These are phyloP conservation scores for Elegia similella DNA, from an alignment of 2,888 invertebrate genomes.

Conservation along the genomic window DNA sequence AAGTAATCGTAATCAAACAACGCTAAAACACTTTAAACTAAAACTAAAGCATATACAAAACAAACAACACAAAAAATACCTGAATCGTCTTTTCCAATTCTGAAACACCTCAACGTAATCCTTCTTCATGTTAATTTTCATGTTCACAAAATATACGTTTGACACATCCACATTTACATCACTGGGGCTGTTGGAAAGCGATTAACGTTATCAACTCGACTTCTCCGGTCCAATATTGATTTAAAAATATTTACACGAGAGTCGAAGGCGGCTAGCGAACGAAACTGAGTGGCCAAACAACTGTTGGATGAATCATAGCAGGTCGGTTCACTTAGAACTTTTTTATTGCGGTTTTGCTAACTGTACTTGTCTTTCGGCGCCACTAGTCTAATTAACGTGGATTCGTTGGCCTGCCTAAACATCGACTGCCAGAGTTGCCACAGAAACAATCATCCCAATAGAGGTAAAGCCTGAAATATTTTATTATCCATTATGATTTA, in stretches of 20 bases:
- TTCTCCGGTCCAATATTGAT: slow-evolving; percentile 59
- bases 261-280: slow-evolving; percentile 35
- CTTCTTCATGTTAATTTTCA: slow-evolving; percentile 41
- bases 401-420: slow-evolving; percentile 22
- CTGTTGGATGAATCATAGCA: slow-evolving; percentile 65
- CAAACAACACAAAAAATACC: slow-evolving; percentile 35
- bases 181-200: slow-evolving; percentile 26
- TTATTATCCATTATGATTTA: not conserved
- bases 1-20: no score
- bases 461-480: not conserved
- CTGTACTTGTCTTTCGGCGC: slow-evolving; percentile 50
- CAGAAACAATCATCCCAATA: not conserved
- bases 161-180: slow-evolving; percentile 19
- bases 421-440: not conserved
- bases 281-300: slow-evolving; percentile 51
- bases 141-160: slow-evolving; percentile 30
- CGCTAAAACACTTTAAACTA: no score
- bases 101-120: slow-evolving; percentile 41
- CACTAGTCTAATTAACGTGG: slow-evolving; percentile 49
- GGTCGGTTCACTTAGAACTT: slow-evolving; percentile 64
- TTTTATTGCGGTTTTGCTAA: slow-evolving; percentile 70
- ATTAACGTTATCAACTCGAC: slow-evolving; percentile 31
- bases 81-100: slow-evolving; percentile 44
- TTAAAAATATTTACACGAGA: slow-evolving; percentile 61
- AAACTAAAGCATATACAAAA: no score